Percentiles rank a stretch among this genome's conserved stretches.
phyloP scores from a whole-genome alignment of 2,113 vertebrate species.

The Sylvietta virens region DNA sequence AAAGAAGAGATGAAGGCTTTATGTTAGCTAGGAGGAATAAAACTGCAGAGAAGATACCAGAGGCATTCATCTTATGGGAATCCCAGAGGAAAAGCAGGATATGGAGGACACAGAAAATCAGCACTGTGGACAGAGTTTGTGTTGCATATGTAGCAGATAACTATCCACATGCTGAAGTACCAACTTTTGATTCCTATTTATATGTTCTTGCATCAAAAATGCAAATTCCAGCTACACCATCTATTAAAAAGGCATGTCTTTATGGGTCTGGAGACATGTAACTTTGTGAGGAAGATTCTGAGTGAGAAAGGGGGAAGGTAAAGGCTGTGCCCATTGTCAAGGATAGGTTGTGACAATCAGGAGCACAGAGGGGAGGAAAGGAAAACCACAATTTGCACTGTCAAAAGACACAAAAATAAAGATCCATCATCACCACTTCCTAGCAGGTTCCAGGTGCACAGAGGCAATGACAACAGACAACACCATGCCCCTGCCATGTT shows the following conservation, averaged over 20 bases:
- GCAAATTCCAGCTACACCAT: not conserved
- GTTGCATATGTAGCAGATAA: not conserved
- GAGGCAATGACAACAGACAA: not conserved
- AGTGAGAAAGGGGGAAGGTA: not conserved
- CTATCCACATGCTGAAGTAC: not conserved
- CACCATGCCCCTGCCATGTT: not conserved
- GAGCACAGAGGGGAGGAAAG: not conserved
- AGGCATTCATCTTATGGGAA: not conserved
- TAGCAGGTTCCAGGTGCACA: not conserved
- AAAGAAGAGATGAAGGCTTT: not conserved
- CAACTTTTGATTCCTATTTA: not conserved
- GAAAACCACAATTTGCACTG: not conserved
- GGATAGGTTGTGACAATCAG: not conserved
- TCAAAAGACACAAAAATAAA: not conserved
- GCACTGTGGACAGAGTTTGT: not conserved
- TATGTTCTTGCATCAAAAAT: not conserved
- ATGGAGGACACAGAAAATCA: not conserved
- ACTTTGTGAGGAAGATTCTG: not conserved
- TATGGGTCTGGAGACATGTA: not conserved
- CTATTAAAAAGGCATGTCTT: not conserved
- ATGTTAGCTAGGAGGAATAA: not conserved
- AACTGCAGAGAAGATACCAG: not conserved
- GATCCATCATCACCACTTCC: not conserved
- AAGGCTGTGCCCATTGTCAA: not conserved
- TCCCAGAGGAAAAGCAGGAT: not conserved